A percentile compares a stretch with the other conserved stretches of the same genome.
Conservation (phyloP, 2,888 invertebrate genomes). For the Agrenia bidenticulata region DNA sequence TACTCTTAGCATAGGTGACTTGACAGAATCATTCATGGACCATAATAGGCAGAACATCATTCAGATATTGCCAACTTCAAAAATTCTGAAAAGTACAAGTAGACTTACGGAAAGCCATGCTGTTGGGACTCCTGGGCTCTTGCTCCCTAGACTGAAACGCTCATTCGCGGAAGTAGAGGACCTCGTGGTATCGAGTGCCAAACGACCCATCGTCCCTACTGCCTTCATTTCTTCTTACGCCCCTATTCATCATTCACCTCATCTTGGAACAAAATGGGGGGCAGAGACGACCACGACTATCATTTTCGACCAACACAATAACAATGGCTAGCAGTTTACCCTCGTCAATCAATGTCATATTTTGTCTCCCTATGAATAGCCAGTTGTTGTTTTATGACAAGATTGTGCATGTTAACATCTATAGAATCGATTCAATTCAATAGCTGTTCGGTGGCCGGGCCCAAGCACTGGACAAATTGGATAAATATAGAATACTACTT, state of each 20-base stretch:
- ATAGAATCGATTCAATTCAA: neutral
- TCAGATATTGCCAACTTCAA: constrained; percentile 2
- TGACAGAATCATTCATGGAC: constrained; percentile 17
- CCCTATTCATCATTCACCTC: constrained; percentile 49
- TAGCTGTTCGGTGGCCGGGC: neutral
- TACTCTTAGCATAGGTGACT: constrained; percentile 10
- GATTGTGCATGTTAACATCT: neutral
- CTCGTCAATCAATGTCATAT: constrained; percentile 3
- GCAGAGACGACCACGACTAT: constrained; percentile 48
- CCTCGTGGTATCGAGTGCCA: constrained; percentile 50
- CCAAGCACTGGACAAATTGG: too few relatives aligned
- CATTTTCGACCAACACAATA: constrained; percentile 52
- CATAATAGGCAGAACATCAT: constrained; percentile 6
- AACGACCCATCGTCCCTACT: constrained; percentile 49
- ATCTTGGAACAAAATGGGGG: constrained; percentile 48
- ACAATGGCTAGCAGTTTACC: constrained; percentile 46
- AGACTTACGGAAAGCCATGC: constrained; percentile 18
- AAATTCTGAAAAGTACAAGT: constrained; percentile 13
- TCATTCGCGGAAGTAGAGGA: constrained; percentile 51
- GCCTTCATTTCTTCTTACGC: constrained; percentile 49
- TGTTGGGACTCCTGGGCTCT: neutral
- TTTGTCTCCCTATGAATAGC: constrained; percentile 3
- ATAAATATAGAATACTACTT: too few relatives aligned
- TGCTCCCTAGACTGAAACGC: constrained; percentile 50
- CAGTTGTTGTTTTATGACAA: neutral